These are phyloP conservation scores for Psilopogon haemacephalus DNA, from an alignment of 2,113 vertebrate genomes.

Conservation along the genomic window DNA sequence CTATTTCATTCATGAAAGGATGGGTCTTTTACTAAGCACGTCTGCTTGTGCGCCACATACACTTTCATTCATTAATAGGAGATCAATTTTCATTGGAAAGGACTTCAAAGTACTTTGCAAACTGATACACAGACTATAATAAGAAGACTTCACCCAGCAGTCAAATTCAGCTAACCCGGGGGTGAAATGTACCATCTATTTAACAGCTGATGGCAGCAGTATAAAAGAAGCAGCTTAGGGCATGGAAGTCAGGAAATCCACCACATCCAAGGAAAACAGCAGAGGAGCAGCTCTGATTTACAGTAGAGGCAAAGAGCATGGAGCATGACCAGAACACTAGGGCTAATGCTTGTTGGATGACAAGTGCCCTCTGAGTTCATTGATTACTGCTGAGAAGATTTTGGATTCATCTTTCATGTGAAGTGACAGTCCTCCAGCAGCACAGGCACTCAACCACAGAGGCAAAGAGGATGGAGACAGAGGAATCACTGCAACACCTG, in stretches of 20 bases:
- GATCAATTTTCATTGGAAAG: background rate
- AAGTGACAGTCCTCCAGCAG: conserved; percentile 5
- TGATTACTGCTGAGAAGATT: conserved; percentile 35
- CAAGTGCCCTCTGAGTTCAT: background rate
- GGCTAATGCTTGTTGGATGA: conserved; percentile 19
- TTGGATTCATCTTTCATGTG: conserved; percentile 22
- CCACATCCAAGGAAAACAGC: background rate
- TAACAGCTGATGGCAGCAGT: conserved; percentile 7
- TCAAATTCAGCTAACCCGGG: conserved; percentile 24
- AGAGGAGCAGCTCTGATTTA: conserved; percentile 23
- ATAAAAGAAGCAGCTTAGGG: conserved; percentile 26
- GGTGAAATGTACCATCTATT: conserved; percentile 32
- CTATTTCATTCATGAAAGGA: conserved; percentile 30
- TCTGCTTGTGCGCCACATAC: background rate
- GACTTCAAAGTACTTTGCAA: conserved; percentile 16
- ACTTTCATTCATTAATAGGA: conserved; percentile 46
- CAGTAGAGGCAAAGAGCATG: background rate
- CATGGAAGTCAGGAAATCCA: background rate
- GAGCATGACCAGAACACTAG: background rate
- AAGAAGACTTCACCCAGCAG: conserved; percentile 37
- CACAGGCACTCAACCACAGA: background rate
- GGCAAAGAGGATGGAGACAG: background rate
- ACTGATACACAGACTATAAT: conserved; percentile 21
- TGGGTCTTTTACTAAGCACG: background rate
- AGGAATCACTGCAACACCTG: background rate